Percentiles rank a stretch among this genome's conserved stretches.
Evolutionary conservation across 1,140 invertebrate genomes (phyloP).

Genomic region (Tetranychus cinnabarinus): DNA sequence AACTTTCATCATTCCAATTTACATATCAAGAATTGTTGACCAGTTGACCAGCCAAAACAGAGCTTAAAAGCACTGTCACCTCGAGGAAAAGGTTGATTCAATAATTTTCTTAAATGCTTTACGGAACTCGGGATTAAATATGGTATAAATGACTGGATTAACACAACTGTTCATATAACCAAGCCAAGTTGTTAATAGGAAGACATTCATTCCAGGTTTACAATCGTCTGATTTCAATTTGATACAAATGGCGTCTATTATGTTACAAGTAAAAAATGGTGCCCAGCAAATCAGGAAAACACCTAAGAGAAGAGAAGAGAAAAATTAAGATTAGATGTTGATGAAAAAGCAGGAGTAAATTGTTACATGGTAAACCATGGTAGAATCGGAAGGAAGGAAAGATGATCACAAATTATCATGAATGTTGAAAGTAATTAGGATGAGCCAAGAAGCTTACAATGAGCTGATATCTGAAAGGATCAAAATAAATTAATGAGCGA

Average conservation of each 20-base stretch:
- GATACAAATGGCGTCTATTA: conserved; percentile 83
- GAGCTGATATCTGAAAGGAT: background rate
- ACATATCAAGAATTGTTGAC: too few relatives aligned
- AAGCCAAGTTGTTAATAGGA: conserved; percentile 89
- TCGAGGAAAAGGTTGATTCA: background rate
- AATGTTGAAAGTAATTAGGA: too few relatives aligned
- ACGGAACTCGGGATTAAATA: conserved; percentile 96
- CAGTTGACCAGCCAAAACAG: background rate
- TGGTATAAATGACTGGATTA: conserved; percentile 96
- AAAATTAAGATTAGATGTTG: background rate
- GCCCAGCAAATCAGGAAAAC: conserved; percentile 97
- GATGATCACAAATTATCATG: too few relatives aligned
- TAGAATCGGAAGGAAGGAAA: too few relatives aligned
- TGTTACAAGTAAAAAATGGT: conserved; percentile 93
- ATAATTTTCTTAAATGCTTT: conserved; percentile 88
- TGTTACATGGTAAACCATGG: too few relatives aligned
- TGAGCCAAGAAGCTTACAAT: too few relatives aligned
- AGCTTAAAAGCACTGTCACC: background rate
- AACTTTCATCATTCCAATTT: too few relatives aligned
- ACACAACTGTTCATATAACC: conserved; percentile 96
- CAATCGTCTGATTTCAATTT: conserved; percentile 44
- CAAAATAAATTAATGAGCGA: background rate
- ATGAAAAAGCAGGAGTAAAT: too few relatives aligned
- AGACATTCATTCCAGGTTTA: conserved; percentile 60
- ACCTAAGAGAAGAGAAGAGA: conserved; percentile 27